phyloP scores from a whole-genome alignment of 2,797 vertebrate species.

The Malacoraja senta region DNA sequence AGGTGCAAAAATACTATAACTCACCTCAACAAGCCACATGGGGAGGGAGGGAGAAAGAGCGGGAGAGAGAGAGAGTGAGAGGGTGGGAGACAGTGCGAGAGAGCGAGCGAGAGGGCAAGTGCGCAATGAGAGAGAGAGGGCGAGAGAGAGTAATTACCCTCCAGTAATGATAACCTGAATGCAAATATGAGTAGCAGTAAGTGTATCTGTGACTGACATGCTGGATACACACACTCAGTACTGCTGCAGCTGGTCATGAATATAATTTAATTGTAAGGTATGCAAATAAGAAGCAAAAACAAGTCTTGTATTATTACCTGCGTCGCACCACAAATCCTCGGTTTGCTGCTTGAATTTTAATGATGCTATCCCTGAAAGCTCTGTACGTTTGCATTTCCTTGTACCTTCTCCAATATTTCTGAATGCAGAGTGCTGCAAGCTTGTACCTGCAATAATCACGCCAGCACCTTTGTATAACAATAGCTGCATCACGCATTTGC shows the following conservation, averaged over 20 bases:
- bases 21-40: not conserved
- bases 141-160: not conserved
- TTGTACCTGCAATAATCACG: slow-evolving; percentile 54
- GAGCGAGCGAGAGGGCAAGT: too few species aligned
- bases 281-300: not conserved
- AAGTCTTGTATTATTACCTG: slow-evolving; percentile 61
- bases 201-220: not conserved
- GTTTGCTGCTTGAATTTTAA: slow-evolving; percentile 67
- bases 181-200: not conserved
- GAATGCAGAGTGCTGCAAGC: slow-evolving; percentile 70
- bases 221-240: not conserved
- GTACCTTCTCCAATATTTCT: slow-evolving; percentile 77
- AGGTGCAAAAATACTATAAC: not conserved
- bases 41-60: not conserved
- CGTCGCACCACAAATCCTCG: slow-evolving; percentile 69
- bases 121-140: too few species aligned
- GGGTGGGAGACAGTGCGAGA: too few species aligned
- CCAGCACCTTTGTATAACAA: slow-evolving; percentile 78
- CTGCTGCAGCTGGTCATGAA: not conserved
- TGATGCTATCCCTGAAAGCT: slow-evolving; percentile 52
- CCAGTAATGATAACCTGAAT: not conserved
- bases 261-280: too few species aligned
- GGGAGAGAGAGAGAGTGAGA: not conserved
- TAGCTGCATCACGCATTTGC: slow-evolving; percentile 64
- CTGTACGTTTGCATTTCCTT: slow-evolving; percentile 55